Conservation (phyloP, 2,888 invertebrate genomes). For the Oligia fasciuncula region DNA sequence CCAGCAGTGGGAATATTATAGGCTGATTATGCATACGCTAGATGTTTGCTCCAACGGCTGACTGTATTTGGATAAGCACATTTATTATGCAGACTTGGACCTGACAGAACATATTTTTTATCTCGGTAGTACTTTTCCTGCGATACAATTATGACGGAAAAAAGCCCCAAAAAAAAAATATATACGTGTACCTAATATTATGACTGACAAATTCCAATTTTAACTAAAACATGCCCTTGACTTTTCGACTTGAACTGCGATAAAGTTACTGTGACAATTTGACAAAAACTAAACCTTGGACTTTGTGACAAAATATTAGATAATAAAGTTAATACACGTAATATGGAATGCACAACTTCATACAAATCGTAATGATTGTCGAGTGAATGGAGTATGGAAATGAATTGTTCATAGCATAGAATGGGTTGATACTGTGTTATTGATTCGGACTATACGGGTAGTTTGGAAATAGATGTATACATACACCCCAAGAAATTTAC, state of each 20-base stretch:
- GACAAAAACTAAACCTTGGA: slow-evolving; percentile 27
- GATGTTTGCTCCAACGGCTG: background rate
- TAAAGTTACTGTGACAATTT: slow-evolving; percentile 5
- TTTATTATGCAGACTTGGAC: too few relatives aligned
- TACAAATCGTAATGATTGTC: background rate
- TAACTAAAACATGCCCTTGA: slow-evolving; percentile 11
- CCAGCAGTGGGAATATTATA: too few relatives aligned
- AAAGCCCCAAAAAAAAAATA: background rate
- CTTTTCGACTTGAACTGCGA: slow-evolving; percentile 11
- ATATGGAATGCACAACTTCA: slow-evolving; percentile 4
- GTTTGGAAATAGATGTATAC: slow-evolving; percentile 36
- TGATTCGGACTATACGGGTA: slow-evolving; percentile 4
- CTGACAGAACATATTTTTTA: background rate
- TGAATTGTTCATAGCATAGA: background rate
- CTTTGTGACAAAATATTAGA: slow-evolving; percentile 6
- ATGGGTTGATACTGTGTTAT: slow-evolving; percentile 12
- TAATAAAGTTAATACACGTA: slow-evolving; percentile 4
- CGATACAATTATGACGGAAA: background rate
- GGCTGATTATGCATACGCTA: too few relatives aligned
- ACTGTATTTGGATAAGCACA: background rate
- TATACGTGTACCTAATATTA: background rate
- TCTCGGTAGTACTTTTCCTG: background rate
- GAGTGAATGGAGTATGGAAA: slow-evolving; percentile 2
- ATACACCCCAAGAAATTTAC: too few relatives aligned
- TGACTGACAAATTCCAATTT: background rate